phyloP scores from a whole-genome alignment of 2,113 vertebrate species.

The Phyllostomus discolor region DNA sequence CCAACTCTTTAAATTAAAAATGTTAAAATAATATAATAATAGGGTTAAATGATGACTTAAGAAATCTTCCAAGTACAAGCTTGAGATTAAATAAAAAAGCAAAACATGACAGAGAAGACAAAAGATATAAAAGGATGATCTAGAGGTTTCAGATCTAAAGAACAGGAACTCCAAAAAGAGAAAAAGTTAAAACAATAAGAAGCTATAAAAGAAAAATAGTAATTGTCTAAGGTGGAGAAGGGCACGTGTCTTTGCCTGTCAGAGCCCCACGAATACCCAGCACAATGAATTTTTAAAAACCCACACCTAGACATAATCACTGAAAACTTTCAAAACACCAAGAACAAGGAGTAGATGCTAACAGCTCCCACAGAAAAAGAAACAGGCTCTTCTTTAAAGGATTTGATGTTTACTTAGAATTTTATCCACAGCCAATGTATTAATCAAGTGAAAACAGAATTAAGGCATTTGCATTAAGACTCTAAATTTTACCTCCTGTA shows the following conservation, averaged over 20 bases:
- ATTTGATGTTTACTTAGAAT: neutral
- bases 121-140: neutral
- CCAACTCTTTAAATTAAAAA: neutral
- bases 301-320: neutral
- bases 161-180: neutral
- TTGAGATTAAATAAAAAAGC: conserved; percentile 6
- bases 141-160: neutral
- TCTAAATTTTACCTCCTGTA: neutral
- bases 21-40: neutral
- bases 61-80: neutral
- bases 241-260: neutral
- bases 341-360: neutral
- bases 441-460: neutral
- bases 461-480: neutral
- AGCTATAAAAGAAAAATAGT: neutral
- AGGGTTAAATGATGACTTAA: neutral
- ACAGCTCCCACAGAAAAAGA: neutral
- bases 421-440: neutral
- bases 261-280: neutral
- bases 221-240: neutral
- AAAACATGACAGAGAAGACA: neutral
- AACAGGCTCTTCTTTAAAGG: neutral
- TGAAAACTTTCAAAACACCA: neutral
- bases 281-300: neutral
- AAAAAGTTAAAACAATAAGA: neutral